These are phyloP conservation scores for Micronycteris hirsuta DNA, from an alignment of 2,113 vertebrate species.

Conservation along the genomic window DNA sequence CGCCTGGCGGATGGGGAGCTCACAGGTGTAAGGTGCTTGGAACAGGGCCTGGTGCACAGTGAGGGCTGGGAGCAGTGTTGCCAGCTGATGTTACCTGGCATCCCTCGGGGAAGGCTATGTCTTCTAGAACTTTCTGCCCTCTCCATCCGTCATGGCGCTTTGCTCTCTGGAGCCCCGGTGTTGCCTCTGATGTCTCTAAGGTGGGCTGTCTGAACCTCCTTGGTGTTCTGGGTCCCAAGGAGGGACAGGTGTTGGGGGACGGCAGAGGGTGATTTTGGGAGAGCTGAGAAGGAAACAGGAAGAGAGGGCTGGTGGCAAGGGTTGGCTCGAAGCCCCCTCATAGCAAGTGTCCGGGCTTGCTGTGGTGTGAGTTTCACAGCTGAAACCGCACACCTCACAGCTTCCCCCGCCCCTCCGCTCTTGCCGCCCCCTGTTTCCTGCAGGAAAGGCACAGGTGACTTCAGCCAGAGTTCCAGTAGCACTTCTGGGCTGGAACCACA, in stretches of 20 bases:
- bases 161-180: background rate
- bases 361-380: background rate
- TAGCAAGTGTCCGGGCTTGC: background rate
- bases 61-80: background rate
- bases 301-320: background rate
- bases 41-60: background rate
- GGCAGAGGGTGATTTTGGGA: background rate
- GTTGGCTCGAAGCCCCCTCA: background rate
- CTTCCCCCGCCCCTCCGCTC: background rate
- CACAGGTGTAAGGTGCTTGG: background rate
- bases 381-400: constrained; percentile 5
- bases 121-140: constrained; percentile 24
- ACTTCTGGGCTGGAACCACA: constrained; percentile 7
- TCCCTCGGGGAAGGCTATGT: background rate
- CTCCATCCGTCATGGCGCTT: background rate
- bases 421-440: constrained; percentile 51
- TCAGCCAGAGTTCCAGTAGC: background rate
- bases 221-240: background rate
- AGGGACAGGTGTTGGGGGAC: background rate
- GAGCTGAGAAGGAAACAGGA: background rate
- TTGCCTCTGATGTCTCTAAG: background rate
- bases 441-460: constrained; percentile 26
- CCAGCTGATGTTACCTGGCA: background rate
- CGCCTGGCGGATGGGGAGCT: fast-evolving
- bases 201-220: background rate